phyloP scores from a whole-genome alignment of 2,888 invertebrate species.

The Capitulum mitella region DNA sequence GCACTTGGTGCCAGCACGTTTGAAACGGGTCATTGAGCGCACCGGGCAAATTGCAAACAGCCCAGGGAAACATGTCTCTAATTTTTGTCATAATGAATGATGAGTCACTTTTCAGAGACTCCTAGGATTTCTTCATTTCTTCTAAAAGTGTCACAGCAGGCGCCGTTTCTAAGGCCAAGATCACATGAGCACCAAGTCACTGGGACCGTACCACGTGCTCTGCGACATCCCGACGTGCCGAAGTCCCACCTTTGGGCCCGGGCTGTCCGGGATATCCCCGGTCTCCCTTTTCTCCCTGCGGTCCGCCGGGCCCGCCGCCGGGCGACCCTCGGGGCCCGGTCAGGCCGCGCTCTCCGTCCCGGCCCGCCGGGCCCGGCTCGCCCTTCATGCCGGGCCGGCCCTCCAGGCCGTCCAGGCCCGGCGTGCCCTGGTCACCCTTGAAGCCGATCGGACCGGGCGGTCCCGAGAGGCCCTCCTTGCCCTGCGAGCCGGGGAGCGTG shows the following conservation, averaged over 20 bases:
- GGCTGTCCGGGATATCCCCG: slow-evolving; percentile 51
- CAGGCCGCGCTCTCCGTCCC: slow-evolving; percentile 41
- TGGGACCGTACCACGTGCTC: no score
- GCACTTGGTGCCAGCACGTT: no score
- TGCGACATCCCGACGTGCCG: no score
- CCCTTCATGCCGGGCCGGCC: slow-evolving; percentile 36
- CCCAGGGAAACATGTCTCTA: no score
- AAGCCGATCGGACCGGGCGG: slow-evolving; percentile 32
- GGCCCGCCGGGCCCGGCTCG: slow-evolving; percentile 38
- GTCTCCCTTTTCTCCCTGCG: slow-evolving; percentile 50
- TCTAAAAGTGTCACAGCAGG: no score
- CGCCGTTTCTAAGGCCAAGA: no score
- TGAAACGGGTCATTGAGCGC: no score
- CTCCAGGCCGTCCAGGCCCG: slow-evolving; percentile 35
- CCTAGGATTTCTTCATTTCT: no score
- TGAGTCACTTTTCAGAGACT: no score
- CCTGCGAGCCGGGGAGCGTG: slow-evolving; percentile 50
- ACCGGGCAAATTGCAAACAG: no score
- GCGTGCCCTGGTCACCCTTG: slow-evolving; percentile 28
- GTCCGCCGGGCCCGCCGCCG: slow-evolving; percentile 33
- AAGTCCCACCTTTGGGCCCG: slow-evolving; percentile 55
- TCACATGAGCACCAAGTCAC: no score
- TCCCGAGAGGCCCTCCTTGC: slow-evolving; percentile 59
- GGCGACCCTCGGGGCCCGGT: slow-evolving; percentile 36
- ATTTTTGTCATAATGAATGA: no score